Percentiles rank a stretch among this genome's conserved stretches.
phyloP scores from a whole-genome alignment of 2,797 vertebrate species.

The Macropus fuliginosus region DNA sequence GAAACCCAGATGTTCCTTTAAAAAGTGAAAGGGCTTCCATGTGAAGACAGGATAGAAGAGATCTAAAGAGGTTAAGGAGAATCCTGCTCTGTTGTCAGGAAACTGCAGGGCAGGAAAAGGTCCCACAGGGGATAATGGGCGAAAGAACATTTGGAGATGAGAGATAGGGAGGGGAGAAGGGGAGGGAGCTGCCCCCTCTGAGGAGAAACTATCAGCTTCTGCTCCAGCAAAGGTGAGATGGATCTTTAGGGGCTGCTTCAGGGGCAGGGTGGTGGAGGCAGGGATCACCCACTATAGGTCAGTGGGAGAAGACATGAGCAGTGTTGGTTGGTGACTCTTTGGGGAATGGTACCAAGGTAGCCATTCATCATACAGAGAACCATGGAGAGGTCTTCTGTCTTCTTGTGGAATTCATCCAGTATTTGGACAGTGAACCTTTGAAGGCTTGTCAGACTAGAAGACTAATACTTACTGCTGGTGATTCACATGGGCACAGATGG shows the following conservation, averaged over 20 bases:
- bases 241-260: background rate
- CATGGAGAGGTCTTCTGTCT: background rate
- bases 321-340: background rate
- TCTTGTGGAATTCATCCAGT: background rate
- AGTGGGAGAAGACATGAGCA: background rate
- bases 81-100: background rate
- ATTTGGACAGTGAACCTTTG: background rate
- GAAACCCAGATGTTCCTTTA: background rate
- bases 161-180: background rate
- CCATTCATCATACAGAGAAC: background rate
- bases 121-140: background rate
- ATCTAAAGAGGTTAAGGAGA: background rate
- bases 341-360: background rate
- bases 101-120: background rate
- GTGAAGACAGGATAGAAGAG: background rate
- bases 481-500: background rate
- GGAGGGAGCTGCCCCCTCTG: background rate
- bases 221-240: background rate
- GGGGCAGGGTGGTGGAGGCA: no score
- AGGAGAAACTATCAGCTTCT: background rate
- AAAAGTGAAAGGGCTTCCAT: background rate
- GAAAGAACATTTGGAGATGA: background rate
- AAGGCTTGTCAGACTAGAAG: background rate
- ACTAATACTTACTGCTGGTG: background rate
- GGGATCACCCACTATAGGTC: no score